A percentile compares a stretch with the other conserved stretches of the same genome.
Conservation (phyloP, 2,797 vertebrate genomes). For the Emydoidea blandingii region DNA sequence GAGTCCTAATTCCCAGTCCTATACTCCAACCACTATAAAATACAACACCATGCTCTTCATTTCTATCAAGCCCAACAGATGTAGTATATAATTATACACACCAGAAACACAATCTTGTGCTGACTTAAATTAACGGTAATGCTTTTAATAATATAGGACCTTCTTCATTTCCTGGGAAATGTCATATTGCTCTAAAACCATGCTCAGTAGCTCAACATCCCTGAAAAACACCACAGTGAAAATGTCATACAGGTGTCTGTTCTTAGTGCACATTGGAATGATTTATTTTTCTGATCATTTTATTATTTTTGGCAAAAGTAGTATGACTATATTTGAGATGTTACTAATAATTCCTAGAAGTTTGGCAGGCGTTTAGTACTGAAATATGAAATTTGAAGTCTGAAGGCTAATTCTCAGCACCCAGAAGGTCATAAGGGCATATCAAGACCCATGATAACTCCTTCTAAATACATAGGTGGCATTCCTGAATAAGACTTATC, state of each 20-base stretch:
- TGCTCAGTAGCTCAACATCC: background rate
- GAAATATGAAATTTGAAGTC: background rate
- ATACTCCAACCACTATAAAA: background rate
- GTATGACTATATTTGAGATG: background rate
- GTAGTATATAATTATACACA: background rate
- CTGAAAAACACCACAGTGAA: background rate
- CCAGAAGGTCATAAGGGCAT: background rate
- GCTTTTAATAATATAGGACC: background rate
- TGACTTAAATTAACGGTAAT: background rate
- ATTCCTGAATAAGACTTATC: background rate
- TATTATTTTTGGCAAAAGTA: background rate
- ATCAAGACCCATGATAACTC: background rate
- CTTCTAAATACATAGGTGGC: background rate
- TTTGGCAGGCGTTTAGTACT: background rate
- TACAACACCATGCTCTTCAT: background rate
- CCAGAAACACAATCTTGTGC: background rate
- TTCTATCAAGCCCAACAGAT: background rate
- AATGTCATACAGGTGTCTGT: background rate
- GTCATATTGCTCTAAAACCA: background rate
- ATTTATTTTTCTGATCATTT: background rate
- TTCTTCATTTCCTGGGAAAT: background rate
- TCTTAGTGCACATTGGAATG: background rate
- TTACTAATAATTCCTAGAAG: background rate
- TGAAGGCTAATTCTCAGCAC: background rate
- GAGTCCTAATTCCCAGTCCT: background rate